These are phyloP conservation scores for Micromesistius poutassou DNA, from an alignment of 2,797 vertebrate species.

Conservation along the genomic window DNA sequence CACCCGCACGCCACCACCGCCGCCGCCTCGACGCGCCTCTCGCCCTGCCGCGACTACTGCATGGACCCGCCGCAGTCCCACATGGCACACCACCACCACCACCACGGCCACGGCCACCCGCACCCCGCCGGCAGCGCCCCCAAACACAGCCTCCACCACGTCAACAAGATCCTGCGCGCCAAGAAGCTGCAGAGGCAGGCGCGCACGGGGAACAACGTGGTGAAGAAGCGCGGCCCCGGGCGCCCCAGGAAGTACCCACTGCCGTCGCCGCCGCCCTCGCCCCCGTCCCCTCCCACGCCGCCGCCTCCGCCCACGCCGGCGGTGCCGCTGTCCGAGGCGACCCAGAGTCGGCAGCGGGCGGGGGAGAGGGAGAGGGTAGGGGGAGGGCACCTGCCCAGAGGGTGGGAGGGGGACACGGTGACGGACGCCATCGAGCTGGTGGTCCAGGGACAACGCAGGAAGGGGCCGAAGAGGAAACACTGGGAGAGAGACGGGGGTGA, in stretches of 20 bases:
- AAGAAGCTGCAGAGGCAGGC: slow-evolving; percentile 97
- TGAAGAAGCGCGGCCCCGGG: slow-evolving; percentile 92
- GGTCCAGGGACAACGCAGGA: slow-evolving; percentile 84
- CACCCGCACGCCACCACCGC: slow-evolving; percentile 65
- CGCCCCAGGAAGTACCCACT: slow-evolving; percentile 85
- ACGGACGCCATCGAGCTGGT: slow-evolving; percentile 91
- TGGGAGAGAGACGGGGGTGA: slow-evolving; percentile 68
- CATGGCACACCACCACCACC: slow-evolving; percentile 70
- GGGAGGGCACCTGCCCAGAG: slow-evolving; percentile 30
- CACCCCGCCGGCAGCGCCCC: slow-evolving; percentile 48
- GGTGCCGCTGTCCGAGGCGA: slow-evolving; percentile 45
- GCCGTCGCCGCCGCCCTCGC: slow-evolving; percentile 71
- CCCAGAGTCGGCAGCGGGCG: slow-evolving; percentile 52
- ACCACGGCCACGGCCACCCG: not conserved
- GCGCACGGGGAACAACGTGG: slow-evolving; percentile 91
- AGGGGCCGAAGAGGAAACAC: slow-evolving; percentile 80
- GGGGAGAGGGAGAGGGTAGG: slow-evolving; percentile 48
- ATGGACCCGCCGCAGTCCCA: slow-evolving; percentile 63
- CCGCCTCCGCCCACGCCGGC: not conserved
- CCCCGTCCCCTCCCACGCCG: slow-evolving; percentile 27
- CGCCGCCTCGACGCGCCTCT: slow-evolving; percentile 53
- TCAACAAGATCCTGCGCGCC: slow-evolving; percentile 97
- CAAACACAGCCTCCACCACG: slow-evolving; percentile 95
- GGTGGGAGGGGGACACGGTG: slow-evolving; percentile 73
- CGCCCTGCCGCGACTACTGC: slow-evolving; percentile 61